Percentiles rank a stretch among this genome's conserved stretches.
phyloP scores from a whole-genome alignment of 2,797 vertebrate species.

The Malurus splendens region DNA sequence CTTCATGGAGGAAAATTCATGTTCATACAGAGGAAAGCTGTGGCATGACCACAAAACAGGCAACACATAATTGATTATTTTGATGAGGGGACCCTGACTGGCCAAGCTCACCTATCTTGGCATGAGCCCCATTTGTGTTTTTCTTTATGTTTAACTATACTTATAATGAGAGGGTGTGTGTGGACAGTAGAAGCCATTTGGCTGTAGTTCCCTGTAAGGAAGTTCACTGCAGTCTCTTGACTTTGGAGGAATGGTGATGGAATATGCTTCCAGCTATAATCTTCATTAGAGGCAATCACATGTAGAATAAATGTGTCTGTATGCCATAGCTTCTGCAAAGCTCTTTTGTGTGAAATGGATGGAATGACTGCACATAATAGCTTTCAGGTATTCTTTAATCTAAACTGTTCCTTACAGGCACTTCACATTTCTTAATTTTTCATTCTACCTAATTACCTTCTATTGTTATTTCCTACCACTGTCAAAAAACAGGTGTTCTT shows the following conservation, averaged over 20 bases:
- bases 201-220: background rate
- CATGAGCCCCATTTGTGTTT: background rate
- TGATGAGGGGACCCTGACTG: rapidly evolving
- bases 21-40: background rate
- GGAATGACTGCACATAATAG: background rate
- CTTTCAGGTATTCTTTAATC: background rate
- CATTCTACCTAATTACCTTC: background rate
- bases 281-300: background rate
- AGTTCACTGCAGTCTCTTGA: background rate
- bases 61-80: rapidly evolving
- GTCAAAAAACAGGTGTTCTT: background rate
- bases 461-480: background rate
- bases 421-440: background rate
- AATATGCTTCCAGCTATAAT: background rate
- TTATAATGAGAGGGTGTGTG: background rate
- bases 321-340: background rate
- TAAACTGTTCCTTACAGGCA: background rate
- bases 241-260: background rate
- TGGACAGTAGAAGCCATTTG: background rate
- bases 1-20: background rate
- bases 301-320: background rate
- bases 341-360: background rate
- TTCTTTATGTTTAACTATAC: background rate
- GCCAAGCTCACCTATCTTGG: background rate
- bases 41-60: background rate